Percentiles rank a stretch among this genome's conserved stretches.
Evolutionary conservation across 2,888 invertebrate genomes (phyloP).

Genomic region (Crematogaster levior): DNA sequence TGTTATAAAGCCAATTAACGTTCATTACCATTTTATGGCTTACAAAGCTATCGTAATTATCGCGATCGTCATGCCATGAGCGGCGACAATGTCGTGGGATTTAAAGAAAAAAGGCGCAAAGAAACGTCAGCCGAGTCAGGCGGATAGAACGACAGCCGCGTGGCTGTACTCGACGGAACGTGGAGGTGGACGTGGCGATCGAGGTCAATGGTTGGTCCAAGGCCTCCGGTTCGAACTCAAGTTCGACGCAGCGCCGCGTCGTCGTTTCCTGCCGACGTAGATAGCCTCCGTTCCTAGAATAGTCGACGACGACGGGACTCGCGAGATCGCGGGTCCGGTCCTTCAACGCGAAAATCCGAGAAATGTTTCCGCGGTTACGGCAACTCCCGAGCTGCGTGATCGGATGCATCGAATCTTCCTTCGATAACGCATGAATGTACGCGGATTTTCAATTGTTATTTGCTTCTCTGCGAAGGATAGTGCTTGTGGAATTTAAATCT

Average conservation of each 20-base stretch:
- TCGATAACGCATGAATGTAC: too few relatives aligned
- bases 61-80: slow-evolving; percentile 35
- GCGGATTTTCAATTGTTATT: not conserved
- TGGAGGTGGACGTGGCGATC: slow-evolving; percentile 80
- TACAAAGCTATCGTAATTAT: slow-evolving; percentile 24
- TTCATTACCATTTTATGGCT: slow-evolving; percentile 38
- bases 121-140: slow-evolving; percentile 55
- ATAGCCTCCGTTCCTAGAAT: slow-evolving; percentile 80
- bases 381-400: not conserved
- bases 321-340: slow-evolving; percentile 23
- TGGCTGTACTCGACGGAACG: slow-evolving; percentile 75
- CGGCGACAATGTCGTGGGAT: slow-evolving; percentile 16
- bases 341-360: slow-evolving; percentile 35
- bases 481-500: slow-evolving; percentile 18
- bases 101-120: slow-evolving; percentile 41
- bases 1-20: slow-evolving; percentile 28
- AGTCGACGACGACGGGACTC: slow-evolving; percentile 68
- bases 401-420: slow-evolving; percentile 1
- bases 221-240: slow-evolving; percentile 84
- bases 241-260: slow-evolving; percentile 73
- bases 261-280: slow-evolving; percentile 78
- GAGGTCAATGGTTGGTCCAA: slow-evolving; percentile 86
- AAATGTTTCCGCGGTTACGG: slow-evolving; percentile 35
- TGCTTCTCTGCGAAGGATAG: not conserved
- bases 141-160: slow-evolving; percentile 75